phyloP scores from a whole-genome alignment of 2,113 vertebrate species.

The Myxocyprinus asiaticus region DNA sequence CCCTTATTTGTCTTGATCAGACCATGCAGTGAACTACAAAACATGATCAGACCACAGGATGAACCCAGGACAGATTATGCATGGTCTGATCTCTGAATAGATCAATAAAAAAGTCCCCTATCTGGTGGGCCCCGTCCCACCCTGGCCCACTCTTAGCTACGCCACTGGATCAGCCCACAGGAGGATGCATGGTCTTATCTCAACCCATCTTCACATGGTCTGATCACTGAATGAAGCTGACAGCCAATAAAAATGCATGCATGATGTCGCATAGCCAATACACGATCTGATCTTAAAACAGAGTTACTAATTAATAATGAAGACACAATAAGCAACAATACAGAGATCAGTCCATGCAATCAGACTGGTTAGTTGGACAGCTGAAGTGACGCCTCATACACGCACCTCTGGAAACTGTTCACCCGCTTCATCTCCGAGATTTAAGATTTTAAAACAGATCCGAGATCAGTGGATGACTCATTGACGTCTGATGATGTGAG shows the following conservation, averaged over 20 bases:
- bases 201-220: no score
- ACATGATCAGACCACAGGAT: not conserved
- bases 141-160: not conserved
- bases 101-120: no score
- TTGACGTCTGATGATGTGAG: not conserved
- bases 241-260: not conserved
- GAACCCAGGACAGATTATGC: not conserved
- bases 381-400: constrained; percentile 6
- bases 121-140: no score
- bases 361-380: not conserved
- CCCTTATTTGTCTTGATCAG: no score
- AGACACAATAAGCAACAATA: not conserved
- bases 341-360: not conserved
- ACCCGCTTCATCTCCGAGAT: constrained; percentile 58
- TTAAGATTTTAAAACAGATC: not conserved
- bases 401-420: constrained; percentile 74
- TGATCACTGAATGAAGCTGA: not conserved
- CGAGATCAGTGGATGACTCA: not conserved
- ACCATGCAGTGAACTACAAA: not conserved
- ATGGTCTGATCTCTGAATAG: not conserved
- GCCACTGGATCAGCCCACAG: not conserved
- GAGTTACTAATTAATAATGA: not conserved
- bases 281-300: no score
- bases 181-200: not conserved
- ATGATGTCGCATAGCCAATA: no score